phyloP scores from a whole-genome alignment of 2,888 invertebrate species.

The Incurvaria masculella region DNA sequence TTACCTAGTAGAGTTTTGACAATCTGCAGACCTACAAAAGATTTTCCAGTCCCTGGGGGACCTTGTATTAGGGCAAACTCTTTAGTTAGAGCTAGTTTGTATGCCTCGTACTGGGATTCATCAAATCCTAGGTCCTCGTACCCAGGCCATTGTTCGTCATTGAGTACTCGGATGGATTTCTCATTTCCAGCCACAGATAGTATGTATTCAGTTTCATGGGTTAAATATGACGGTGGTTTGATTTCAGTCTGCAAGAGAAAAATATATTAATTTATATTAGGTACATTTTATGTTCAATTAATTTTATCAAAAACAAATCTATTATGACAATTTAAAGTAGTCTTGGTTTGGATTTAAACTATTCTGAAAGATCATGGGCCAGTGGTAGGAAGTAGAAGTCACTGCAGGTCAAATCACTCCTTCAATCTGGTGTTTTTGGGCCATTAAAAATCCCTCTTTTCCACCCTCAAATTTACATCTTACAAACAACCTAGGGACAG shows the following conservation, averaged over 20 bases:
- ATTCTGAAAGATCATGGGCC: neutral
- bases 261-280: neutral
- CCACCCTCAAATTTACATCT: too few species aligned
- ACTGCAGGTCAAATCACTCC: neutral
- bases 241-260: constrained; percentile 27
- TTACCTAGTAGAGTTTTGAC: constrained; percentile 65
- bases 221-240: constrained; percentile 37
- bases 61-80: constrained; percentile 82
- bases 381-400: neutral
- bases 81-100: constrained; percentile 62
- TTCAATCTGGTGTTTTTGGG: too few species aligned
- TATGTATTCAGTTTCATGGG: constrained; percentile 30
- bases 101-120: constrained; percentile 64
- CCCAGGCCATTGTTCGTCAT: constrained; percentile 45
- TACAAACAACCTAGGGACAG: too few species aligned
- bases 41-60: constrained; percentile 88
- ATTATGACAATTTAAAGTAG: neutral
- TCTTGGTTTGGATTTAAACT: neutral
- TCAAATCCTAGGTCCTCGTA: constrained; percentile 53
- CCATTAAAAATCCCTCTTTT: too few species aligned
- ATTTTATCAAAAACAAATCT: too few species aligned
- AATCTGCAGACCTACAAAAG: constrained; percentile 74
- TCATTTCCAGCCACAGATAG: constrained; percentile 24
- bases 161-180: constrained; percentile 31
- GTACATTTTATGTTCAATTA: neutral